Percentiles rank a stretch among this genome's conserved stretches.
Evolutionary conservation across 2,888 invertebrate species (phyloP).

Genomic region (Furcula furcula): DNA sequence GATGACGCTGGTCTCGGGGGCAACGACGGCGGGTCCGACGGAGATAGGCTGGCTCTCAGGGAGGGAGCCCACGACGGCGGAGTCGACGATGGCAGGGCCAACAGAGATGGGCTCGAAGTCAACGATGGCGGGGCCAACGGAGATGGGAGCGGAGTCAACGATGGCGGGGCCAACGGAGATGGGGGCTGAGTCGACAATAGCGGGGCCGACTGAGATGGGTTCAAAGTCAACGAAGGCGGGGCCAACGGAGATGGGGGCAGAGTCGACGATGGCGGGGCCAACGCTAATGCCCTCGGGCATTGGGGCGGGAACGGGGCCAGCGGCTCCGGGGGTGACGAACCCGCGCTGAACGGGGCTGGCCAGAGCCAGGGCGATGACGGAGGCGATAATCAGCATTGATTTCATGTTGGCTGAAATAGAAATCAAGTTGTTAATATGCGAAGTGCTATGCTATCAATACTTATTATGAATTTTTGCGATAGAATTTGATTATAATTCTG

Average conservation of each 20-base stretch:
- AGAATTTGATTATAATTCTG: no score
- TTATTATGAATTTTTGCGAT: no score
- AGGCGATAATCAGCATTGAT: constrained; percentile 38
- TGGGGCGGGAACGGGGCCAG: no score
- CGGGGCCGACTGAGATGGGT: no score
- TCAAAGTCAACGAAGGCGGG: no score
- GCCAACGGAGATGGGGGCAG: no score
- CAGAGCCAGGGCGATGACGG: constrained; percentile 37
- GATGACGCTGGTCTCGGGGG: constrained; percentile 9
- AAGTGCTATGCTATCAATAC: no score
- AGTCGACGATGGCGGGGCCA: no score
- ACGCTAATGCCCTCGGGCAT: no score
- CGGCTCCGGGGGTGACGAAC: constrained; percentile 19
- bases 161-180: constrained; percentile 14
- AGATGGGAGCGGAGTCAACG: constrained; percentile 9
- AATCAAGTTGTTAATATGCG: neutral
- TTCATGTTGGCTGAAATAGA: constrained; percentile 35
- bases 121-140: constrained; percentile 10
- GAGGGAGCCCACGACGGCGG: constrained; percentile 6
- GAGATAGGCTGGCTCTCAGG: constrained; percentile 5
- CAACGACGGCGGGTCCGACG: constrained; percentile 16
- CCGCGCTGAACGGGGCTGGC: constrained; percentile 34
- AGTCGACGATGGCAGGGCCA: constrained; percentile 14
- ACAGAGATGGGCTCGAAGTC: constrained; percentile 16
- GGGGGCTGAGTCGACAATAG: no score